phyloP scores from a whole-genome alignment of 2,797 vertebrate species.

The Lepus townsendii region DNA sequence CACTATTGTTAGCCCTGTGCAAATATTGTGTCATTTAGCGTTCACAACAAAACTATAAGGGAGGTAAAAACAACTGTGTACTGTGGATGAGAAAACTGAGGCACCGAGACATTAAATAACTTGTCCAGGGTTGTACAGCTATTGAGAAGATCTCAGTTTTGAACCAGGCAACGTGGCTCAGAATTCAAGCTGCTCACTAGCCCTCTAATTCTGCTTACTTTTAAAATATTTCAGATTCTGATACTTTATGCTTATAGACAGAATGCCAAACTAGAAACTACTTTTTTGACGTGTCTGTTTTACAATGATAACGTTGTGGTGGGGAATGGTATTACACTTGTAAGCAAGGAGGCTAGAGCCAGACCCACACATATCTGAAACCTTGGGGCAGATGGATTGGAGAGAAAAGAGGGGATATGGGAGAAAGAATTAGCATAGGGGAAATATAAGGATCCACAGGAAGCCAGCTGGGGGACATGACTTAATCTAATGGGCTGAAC shows the following conservation, averaged over 20 bases:
- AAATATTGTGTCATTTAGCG: neutral
- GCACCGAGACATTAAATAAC: neutral
- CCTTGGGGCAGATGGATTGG: neutral
- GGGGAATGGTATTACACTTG: neutral
- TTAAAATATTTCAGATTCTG: neutral
- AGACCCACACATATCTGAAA: neutral
- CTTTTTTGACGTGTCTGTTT: neutral
- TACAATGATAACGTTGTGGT: neutral
- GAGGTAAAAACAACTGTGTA: neutral
- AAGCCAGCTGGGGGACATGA: neutral
- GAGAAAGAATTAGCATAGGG: neutral
- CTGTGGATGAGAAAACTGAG: neutral
- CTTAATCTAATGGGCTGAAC: neutral
- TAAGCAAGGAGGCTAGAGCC: neutral
- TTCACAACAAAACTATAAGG: neutral
- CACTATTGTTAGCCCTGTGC: neutral
- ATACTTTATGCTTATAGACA: neutral
- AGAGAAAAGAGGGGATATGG: neutral
- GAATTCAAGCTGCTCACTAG: neutral
- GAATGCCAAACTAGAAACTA: neutral
- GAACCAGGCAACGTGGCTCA: neutral
- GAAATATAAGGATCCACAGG: neutral
- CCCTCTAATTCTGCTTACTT: neutral
- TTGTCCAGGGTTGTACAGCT: fast-evolving
- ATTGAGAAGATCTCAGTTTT: neutral